Evolutionary conservation across 2,888 invertebrate species (phyloP).

Genomic region (Xylophagus ater): DNA sequence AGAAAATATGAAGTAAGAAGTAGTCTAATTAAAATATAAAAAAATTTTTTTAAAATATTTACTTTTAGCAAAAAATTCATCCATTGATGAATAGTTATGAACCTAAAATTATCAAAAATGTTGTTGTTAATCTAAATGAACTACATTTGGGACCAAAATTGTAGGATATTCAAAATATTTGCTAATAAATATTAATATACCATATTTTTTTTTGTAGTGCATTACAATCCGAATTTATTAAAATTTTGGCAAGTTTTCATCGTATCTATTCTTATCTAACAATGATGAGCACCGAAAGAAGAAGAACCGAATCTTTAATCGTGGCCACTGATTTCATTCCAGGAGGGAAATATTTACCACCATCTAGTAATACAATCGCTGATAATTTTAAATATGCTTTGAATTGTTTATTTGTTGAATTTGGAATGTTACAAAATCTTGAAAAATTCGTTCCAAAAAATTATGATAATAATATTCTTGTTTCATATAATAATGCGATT

Average conservation of each 20-base stretch:
- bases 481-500: no score
- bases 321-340: background rate
- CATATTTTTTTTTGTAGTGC: background rate
- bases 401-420: constrained; percentile 5
- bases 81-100: no score
- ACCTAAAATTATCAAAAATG: no score
- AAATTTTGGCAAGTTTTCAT: constrained; percentile 5
- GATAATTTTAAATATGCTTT: constrained; percentile 3
- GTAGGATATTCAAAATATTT: background rate
- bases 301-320: constrained; percentile 5
- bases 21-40: no score
- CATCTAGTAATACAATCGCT: background rate
- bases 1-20: no score
- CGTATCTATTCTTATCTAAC: constrained; percentile 7
- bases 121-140: constrained; percentile 5
- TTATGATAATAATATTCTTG: no score
- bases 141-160: background rate
- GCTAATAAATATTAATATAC: background rate
- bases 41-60: no score
- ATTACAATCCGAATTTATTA: background rate
- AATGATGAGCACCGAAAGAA: constrained; percentile 8
- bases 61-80: no score
- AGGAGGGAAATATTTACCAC: constrained; percentile 1
- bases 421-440: background rate
- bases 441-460: no score